A percentile compares a stretch with the other conserved stretches of the same genome.
These are phyloP conservation scores for Allobates femoralis DNA, from an alignment of 2,797 vertebrate species.

Conservation along the genomic window DNA sequence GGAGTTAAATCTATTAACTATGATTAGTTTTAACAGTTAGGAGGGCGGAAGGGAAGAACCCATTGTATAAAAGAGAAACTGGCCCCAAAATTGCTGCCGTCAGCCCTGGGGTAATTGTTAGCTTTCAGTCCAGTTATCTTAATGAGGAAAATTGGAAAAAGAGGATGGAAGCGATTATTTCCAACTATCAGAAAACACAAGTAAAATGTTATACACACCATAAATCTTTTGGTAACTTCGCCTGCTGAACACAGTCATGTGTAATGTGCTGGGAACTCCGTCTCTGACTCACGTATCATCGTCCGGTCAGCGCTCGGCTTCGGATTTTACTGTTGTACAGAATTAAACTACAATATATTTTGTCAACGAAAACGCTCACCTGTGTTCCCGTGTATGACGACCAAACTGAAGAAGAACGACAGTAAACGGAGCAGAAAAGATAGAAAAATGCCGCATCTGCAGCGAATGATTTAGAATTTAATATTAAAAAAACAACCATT, in stretches of 20 bases:
- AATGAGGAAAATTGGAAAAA: conserved; percentile 49
- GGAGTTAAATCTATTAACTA: conserved; percentile 42
- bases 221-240: conserved; percentile 33
- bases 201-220: conserved; percentile 39
- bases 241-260: neutral
- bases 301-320: conserved; percentile 1
- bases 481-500: too few relatives aligned
- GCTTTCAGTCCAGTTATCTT: conserved; percentile 41
- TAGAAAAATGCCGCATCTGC: too few relatives aligned
- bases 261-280: conserved; percentile 23
- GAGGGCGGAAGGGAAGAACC: conserved; percentile 4
- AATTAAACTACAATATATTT: neutral
- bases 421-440: too few relatives aligned
- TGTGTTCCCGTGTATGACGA: too few relatives aligned
- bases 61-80: conserved; percentile 5
- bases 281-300: neutral
- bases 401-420: too few relatives aligned
- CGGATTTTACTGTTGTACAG: neutral
- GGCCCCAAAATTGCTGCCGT: conserved; percentile 25
- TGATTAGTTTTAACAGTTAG: conserved; percentile 15
- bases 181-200: conserved; percentile 37
- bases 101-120: conserved; percentile 43
- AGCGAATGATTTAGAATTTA: too few relatives aligned
- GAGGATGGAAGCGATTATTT: conserved; percentile 53
- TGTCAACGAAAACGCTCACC: neutral